phyloP scores from a whole-genome alignment of 2,888 invertebrate genomes.

The Andricus quercusramuli region DNA sequence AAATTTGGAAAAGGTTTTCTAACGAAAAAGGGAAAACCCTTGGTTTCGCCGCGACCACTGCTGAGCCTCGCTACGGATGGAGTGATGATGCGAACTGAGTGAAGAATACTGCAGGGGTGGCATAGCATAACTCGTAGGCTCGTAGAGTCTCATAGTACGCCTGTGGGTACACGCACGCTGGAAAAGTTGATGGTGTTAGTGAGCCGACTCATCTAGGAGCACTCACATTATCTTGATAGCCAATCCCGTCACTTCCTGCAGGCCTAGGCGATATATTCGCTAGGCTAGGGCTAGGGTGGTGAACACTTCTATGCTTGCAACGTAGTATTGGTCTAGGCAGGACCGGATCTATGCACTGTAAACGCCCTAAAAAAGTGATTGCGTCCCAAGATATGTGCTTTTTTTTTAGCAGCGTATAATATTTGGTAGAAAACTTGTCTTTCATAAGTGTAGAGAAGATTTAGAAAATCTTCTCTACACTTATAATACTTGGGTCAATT shows the following conservation, averaged over 20 bases:
- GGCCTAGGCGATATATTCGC: constrained; percentile 27
- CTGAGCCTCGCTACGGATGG: constrained; percentile 5
- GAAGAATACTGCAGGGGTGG: constrained; percentile 33
- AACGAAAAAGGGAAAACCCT: background rate
- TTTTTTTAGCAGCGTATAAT: background rate
- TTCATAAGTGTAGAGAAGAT: no score
- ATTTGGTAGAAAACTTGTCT: background rate
- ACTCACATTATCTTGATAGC: constrained; percentile 26
- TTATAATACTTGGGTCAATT: no score
- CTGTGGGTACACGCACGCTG: constrained; percentile 7
- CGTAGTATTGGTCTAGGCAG: constrained; percentile 32
- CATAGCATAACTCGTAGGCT: constrained; percentile 27
- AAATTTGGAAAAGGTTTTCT: background rate
- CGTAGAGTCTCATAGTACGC: constrained; percentile 8
- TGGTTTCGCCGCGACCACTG: constrained; percentile 10
- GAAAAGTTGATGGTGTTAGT: background rate
- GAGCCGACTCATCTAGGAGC: constrained; percentile 28
- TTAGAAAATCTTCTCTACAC: no score
- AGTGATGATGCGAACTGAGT: constrained; percentile 37
- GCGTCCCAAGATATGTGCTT: background rate
- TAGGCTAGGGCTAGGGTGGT: constrained; percentile 38
- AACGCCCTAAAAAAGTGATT: background rate
- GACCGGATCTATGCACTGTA: constrained; percentile 1
- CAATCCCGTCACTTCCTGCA: constrained; percentile 41
- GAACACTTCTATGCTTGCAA: constrained; percentile 34